These are phyloP conservation scores for Oreonectes daqikongensis DNA, from an alignment of 2,797 vertebrate genomes.

Conservation along the genomic window DNA sequence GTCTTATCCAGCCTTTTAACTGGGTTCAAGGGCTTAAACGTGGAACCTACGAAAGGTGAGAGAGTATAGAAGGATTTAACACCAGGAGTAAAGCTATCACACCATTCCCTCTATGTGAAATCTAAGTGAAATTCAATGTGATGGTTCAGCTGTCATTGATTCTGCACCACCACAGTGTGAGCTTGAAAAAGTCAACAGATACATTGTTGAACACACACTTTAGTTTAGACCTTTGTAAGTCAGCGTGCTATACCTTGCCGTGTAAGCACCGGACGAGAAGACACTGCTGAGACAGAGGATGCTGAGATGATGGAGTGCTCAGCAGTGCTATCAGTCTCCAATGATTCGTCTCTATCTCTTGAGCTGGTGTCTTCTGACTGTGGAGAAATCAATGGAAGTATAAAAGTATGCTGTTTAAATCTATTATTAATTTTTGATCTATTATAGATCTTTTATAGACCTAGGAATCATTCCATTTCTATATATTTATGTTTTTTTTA, in stretches of 20 bases:
- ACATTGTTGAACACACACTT: too few relatives aligned
- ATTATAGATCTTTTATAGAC: too few relatives aligned
- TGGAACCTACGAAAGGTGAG: constrained; percentile 69
- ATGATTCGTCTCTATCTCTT: constrained; percentile 72
- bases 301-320: constrained; percentile 63
- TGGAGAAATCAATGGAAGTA: constrained; percentile 71
- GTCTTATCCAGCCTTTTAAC: constrained; percentile 73
- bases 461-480: too few relatives aligned
- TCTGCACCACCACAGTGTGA: too few relatives aligned
- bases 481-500: background rate
- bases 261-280: constrained; percentile 69
- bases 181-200: too few relatives aligned
- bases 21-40: constrained; percentile 79
- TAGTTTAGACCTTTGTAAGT: too few relatives aligned
- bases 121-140: background rate
- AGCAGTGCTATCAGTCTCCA: constrained; percentile 59
- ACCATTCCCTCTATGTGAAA: background rate
- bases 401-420: background rate
- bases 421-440: too few relatives aligned
- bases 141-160: background rate
- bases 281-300: constrained; percentile 59
- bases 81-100: background rate
- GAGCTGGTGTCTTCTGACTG: constrained; percentile 75
- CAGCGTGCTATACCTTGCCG: constrained; percentile 71
- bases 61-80: background rate